These are phyloP conservation scores for Oikopleura vanhoeffeni DNA, from an alignment of 23 tunicate genomes.

Conservation along the genomic window DNA sequence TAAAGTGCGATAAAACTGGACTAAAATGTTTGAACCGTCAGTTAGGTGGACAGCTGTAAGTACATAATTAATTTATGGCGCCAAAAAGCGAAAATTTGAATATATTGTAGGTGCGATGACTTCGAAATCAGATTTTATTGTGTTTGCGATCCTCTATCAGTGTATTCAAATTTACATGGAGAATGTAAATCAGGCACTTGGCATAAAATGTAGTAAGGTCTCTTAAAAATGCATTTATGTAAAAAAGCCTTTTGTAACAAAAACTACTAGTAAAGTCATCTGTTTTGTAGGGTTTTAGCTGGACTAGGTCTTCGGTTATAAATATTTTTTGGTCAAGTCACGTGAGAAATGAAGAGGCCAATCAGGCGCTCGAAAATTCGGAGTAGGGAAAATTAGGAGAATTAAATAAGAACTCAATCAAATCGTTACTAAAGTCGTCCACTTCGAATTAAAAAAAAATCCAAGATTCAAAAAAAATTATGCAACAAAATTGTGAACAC, in stretches of 20 bases:
- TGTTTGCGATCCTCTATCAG: background rate
- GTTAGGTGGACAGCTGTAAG: background rate
- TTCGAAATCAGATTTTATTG: background rate
- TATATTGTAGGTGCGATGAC: slow-evolving; percentile 9
- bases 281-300: no score
- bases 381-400: background rate
- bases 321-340: background rate
- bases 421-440: no score
- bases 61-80: no score
- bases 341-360: background rate
- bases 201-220: no score
- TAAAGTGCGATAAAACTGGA: background rate
- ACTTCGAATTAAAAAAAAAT: no score
- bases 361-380: background rate
- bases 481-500: no score
- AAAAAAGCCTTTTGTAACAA: background rate
- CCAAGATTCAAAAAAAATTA: no score
- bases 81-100: no score
- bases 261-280: background rate
- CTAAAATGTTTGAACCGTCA: background rate
- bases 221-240: no score
- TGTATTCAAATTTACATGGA: background rate
- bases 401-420: no score
- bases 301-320: no score
- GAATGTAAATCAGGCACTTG: background rate